Conservation (phyloP, 37 sponge, comb jelly and placozoan species). For the Crambe crambe region DNA sequence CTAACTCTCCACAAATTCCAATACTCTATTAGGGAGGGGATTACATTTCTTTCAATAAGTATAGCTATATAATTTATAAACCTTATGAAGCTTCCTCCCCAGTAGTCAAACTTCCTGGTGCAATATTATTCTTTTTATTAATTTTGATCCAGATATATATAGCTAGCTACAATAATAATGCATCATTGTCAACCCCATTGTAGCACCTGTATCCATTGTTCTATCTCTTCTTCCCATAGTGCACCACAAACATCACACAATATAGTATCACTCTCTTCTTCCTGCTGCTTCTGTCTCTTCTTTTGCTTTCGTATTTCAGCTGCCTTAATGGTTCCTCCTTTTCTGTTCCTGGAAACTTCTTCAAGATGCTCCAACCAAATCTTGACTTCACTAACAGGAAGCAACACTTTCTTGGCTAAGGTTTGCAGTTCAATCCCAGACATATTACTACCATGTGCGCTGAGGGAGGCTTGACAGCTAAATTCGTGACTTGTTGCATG, state of each 20-base stretch:
- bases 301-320: slow-evolving; percentile 9
- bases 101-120: too few species aligned
- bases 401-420: background rate
- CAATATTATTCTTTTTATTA: too few species aligned
- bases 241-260: background rate
- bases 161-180: too few species aligned
- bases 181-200: too few species aligned
- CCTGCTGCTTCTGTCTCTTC: background rate
- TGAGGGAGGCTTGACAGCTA: background rate
- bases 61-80: too few species aligned
- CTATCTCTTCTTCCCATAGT: background rate
- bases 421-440: background rate
- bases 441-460: background rate
- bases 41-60: too few species aligned
- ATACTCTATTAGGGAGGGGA: too few species aligned
- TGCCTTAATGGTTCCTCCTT: slow-evolving; percentile 40
- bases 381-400: slow-evolving; percentile 1
- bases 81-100: too few species aligned
- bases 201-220: too few species aligned
- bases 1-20: too few species aligned
- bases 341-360: slow-evolving; percentile 21
- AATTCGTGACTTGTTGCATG: background rate
- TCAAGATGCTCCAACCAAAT: slow-evolving; percentile 40
- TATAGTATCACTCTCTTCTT: background rate
- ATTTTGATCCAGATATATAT: too few species aligned